Base-by-base conservation (phyloP, 2,797 vertebrate genomes). In the Acanthopagrus latus region DNA sequence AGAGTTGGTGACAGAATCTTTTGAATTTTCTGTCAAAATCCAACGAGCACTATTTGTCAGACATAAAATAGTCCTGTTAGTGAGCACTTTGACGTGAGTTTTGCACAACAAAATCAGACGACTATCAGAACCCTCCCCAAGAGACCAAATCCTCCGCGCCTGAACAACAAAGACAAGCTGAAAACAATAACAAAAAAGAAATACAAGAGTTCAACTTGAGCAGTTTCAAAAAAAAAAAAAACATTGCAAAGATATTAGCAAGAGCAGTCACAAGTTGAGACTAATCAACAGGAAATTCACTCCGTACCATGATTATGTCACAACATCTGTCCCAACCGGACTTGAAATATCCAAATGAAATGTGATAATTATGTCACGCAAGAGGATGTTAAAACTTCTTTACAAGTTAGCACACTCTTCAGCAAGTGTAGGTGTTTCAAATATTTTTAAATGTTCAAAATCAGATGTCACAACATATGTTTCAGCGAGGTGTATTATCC, bases 1-100 rank as follows among this genome's bases (percentile, higher is more conserved):
- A 48, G 3, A 59, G 5, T 0, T 5, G 2, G 2, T 18, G 20
- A 27, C 1, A 41, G 51, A 65, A 62, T 29, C 66, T 47, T 33
- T 38, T 38, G 38, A 33, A 33, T 38, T 38, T 2, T 7, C 9
- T 38, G 38, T 38, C 38, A 0, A 29, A 66, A 62, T 52, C 25
- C 55, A 66, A 65, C 80, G 70, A 64, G 59, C 41, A 59, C 27
- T 29, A 43, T 58, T 11, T 68, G 64, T 69, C 18, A 57, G 23
- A 59, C 8, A 12, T 18, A 52, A 65, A 38, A 38, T 2, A 48
- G 27, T 3, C 47, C 44, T 43, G 13, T n/a, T n/a, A 44, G 23
- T 43, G 23, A 4, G 23, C 17, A 10, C 20, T 54, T 64, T 46
- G 13, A 67, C 51, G 21, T 7, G 44, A 18, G n/a, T 4, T 54